These are phyloP conservation scores for Indicator indicator DNA, from an alignment of 2,113 vertebrate species.

Conservation along the genomic window DNA sequence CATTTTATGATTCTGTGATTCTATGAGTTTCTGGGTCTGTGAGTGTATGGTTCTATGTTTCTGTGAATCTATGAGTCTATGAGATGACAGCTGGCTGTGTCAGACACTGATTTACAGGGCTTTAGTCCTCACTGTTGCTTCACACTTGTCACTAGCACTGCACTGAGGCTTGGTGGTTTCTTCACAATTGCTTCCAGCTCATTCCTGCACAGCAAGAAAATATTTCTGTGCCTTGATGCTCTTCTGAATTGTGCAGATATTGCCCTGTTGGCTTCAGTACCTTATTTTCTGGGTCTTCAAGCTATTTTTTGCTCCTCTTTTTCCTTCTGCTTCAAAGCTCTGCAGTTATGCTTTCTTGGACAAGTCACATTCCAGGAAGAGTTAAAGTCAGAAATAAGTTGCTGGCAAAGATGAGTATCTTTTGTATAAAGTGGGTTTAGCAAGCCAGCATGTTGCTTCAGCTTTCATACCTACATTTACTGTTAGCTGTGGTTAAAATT, in stretches of 20 bases:
- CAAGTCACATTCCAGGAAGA: constrained; percentile 37
- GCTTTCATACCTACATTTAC: not conserved
- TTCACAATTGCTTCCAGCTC: constrained; percentile 22
- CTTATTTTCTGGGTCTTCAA: not conserved
- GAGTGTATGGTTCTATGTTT: too few species aligned
- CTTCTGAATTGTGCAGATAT: constrained; percentile 17
- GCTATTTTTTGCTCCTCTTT: not conserved
- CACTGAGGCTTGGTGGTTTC: not conserved
- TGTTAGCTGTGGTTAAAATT: not conserved
- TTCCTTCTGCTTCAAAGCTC: constrained; percentile 45
- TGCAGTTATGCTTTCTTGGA: constrained; percentile 37
- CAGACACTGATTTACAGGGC: not conserved
- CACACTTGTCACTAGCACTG: not conserved
- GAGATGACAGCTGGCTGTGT: not conserved
- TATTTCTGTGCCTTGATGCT: constrained; percentile 18
- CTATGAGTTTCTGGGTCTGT: too few species aligned
- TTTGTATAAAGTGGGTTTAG: not conserved
- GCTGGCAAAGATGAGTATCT: not conserved
- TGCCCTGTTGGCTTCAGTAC: not conserved
- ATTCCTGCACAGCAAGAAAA: not conserved
- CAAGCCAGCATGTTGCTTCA: not conserved
- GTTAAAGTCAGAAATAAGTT: constrained; percentile 34
- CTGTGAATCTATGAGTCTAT: too few species aligned
- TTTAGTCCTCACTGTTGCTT: not conserved
- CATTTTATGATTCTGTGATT: too few species aligned